Conservation (phyloP, 2,797 vertebrate species). For the Merluccius polli region DNA sequence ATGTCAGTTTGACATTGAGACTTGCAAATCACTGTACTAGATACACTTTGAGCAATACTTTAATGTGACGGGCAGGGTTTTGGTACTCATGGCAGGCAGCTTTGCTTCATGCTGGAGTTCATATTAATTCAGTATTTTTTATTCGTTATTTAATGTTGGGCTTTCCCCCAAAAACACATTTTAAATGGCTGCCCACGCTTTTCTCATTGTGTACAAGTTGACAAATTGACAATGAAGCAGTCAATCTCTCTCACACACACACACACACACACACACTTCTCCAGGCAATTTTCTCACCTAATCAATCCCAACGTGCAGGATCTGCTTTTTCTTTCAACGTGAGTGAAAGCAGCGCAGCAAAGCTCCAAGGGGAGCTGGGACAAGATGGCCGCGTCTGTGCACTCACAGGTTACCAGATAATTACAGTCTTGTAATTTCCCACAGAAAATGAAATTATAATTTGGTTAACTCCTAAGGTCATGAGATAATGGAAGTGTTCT, state of each 20-base stretch:
- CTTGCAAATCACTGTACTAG: not conserved
- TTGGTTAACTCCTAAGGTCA: conserved; percentile 47
- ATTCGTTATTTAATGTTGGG: not conserved
- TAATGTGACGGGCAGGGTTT: not conserved
- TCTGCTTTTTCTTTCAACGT: not conserved
- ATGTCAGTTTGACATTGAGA: not conserved
- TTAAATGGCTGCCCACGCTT: not conserved
- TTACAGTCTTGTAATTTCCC: conserved; percentile 42
- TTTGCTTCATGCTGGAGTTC: not conserved
- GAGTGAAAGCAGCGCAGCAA: not conserved
- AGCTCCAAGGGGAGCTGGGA: not conserved
- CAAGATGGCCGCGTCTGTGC: not conserved
- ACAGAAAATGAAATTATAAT: conserved; percentile 50
- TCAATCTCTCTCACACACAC: not conserved
- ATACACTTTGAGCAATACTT: not conserved
- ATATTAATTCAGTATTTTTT: not conserved
- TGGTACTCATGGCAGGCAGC: not conserved
- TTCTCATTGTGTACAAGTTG: not conserved
- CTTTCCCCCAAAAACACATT: not conserved
- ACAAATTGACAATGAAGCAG: not conserved
- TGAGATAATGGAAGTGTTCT: conserved; percentile 44
- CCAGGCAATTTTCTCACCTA: not conserved
- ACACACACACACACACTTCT: not conserved
- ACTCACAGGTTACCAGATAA: conserved; percentile 34
- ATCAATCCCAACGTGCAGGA: not conserved